These are phyloP conservation scores for Rhyacophila brunnea DNA, from an alignment of 1,140 invertebrate genomes.

Conservation along the genomic window DNA sequence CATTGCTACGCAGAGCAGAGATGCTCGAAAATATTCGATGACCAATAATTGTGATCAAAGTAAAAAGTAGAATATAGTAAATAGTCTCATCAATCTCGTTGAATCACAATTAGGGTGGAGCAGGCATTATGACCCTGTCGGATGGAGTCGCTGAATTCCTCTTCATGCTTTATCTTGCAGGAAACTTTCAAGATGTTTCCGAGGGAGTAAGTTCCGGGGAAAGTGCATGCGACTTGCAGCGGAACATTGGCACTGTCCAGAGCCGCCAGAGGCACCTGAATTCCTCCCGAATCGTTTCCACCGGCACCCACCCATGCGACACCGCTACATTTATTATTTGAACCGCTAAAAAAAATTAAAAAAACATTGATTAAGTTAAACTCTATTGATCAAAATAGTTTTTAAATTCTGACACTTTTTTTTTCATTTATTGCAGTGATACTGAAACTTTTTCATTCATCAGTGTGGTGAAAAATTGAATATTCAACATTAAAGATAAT, in stretches of 20 bases:
- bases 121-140: constrained; percentile 42
- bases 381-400: no score
- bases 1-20: no score
- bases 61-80: no score
- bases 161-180: constrained; percentile 11
- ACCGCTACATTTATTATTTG: constrained; percentile 18
- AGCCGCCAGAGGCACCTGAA: constrained; percentile 40
- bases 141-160: constrained; percentile 25
- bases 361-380: no score
- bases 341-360: constrained; percentile 18
- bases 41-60: no score
- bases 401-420: no score
- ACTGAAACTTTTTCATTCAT: no score
- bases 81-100: constrained; percentile 24
- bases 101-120: constrained; percentile 45
- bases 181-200: constrained; percentile 37
- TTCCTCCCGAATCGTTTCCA: constrained; percentile 39
- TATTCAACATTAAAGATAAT: no score
- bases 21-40: no score
- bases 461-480: no score
- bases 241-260: constrained; percentile 42
- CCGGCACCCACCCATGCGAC: constrained; percentile 38
- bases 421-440: no score
- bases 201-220: constrained; percentile 48
- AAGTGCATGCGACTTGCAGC: constrained; percentile 44